Evolutionary conservation across 2,113 vertebrate species (phyloP).

Genomic region (Cephalopterus ornatus): DNA sequence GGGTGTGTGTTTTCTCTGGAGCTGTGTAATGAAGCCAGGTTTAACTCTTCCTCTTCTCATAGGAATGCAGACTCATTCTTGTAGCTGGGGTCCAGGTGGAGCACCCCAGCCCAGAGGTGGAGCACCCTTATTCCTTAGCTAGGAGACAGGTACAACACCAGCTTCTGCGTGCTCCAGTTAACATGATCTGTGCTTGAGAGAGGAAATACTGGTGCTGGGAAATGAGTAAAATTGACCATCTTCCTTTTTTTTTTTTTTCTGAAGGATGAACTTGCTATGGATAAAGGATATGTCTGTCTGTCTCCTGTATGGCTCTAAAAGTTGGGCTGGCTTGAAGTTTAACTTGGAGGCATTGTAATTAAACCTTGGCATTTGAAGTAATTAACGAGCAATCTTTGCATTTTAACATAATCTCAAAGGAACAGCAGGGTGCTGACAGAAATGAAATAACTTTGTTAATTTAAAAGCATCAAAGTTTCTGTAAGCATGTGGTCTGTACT

Average conservation of each 20-base stretch:
- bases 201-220: background rate
- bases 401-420: background rate
- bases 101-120: constrained; percentile 37
- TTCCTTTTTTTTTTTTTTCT: background rate
- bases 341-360: background rate
- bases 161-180: background rate
- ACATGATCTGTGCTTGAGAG: background rate
- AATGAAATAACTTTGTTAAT: constrained; percentile 6
- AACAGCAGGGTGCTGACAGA: background rate
- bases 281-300: background rate
- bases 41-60: background rate
- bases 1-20: background rate
- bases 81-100: constrained; percentile 45
- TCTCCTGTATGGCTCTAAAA: background rate
- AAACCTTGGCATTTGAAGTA: constrained; percentile 16
- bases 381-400: constrained; percentile 16
- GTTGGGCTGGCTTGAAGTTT: background rate
- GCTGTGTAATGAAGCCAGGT: background rate
- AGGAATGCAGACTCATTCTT: constrained; percentile 52
- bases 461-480: background rate
- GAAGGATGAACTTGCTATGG: background rate
- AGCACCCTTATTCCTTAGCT: constrained; percentile 42
- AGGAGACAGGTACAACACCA: constrained; percentile 20
- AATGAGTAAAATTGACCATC: background rate
- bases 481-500: background rate